Conservation (phyloP, 2,888 invertebrate genomes). For the Eubasilissa splendida region DNA sequence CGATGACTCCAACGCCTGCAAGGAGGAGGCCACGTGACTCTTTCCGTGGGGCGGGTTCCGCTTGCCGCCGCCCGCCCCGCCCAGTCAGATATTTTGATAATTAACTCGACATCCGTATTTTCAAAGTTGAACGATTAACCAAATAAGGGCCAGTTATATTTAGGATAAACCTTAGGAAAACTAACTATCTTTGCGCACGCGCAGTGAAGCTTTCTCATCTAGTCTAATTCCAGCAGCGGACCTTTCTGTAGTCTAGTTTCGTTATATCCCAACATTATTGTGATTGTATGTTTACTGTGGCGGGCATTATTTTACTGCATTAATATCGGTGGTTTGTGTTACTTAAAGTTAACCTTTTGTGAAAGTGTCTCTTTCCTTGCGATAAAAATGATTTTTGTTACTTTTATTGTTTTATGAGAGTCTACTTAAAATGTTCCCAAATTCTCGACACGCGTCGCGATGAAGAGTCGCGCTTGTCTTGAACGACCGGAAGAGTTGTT, state of each 20-base stretch:
- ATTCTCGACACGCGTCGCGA: background rate
- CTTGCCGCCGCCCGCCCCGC: conserved; percentile 73
- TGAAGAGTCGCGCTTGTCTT: background rate
- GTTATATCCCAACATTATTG: conserved; percentile 16
- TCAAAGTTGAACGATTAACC: conserved; percentile 35
- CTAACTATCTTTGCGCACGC: conserved; percentile 9
- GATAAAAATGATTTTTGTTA: background rate
- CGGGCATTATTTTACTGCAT: conserved; percentile 29
- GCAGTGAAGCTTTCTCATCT: conserved; percentile 29
- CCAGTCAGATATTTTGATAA: conserved; percentile 70
- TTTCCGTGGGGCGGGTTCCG: conserved; percentile 87
- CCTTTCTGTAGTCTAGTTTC: conserved; percentile 14
- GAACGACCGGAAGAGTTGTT: background rate
- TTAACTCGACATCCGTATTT: conserved; percentile 10
- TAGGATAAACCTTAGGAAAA: conserved; percentile 2
- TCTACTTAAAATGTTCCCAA: conserved; percentile 7
- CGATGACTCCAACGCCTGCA: conserved; percentile 80
- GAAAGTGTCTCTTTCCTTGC: conserved; percentile 8
- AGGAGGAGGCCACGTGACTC: conserved; percentile 88
- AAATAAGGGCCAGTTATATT: conserved; percentile 49
- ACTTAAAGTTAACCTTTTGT: conserved; percentile 19
- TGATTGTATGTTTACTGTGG: conserved; percentile 16
- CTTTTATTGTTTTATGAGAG: conserved; percentile 4
- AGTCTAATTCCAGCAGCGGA: conserved; percentile 29
- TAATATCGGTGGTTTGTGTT: conserved; percentile 36